A percentile compares a stretch with the other conserved stretches of the same genome.
These are phyloP conservation scores for Poeciliopsis infans DNA, from an alignment of 2,797 vertebrate genomes.

Conservation along the genomic window DNA sequence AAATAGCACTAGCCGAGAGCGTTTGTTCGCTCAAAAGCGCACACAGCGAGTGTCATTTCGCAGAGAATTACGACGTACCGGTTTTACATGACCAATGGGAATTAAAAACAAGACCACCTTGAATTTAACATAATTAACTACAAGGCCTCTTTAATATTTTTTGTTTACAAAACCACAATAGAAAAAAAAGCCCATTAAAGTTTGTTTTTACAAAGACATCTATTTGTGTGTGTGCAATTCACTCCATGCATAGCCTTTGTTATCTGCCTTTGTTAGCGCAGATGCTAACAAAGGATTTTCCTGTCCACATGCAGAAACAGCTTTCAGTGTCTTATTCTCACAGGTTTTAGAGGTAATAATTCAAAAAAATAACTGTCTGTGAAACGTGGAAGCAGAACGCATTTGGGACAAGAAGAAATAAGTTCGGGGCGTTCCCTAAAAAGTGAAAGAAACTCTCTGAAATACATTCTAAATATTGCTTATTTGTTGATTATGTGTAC, in stretches of 20 bases:
- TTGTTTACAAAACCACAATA: neutral
- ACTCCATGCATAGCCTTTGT: neutral
- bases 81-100: neutral
- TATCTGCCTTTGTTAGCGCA: neutral
- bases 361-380: neutral
- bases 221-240: neutral
- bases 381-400: neutral
- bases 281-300: neutral
- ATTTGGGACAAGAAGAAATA: neutral
- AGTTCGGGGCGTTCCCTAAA: too few relatives aligned
- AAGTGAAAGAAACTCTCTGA: too few relatives aligned
- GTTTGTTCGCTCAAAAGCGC: neutral
- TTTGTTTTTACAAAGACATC: neutral
- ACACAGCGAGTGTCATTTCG: neutral
- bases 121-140: neutral
- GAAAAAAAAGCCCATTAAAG: neutral
- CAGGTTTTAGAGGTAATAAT: neutral
- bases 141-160: neutral
- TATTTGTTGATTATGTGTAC: neutral
- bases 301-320: neutral
- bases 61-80: neutral
- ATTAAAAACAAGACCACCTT: neutral
- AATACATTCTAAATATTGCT: neutral
- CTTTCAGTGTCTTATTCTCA: neutral
- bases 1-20: slow-evolving; percentile 48